Conservation (phyloP, 2,113 vertebrate genomes). For the Lontra canadensis region DNA sequence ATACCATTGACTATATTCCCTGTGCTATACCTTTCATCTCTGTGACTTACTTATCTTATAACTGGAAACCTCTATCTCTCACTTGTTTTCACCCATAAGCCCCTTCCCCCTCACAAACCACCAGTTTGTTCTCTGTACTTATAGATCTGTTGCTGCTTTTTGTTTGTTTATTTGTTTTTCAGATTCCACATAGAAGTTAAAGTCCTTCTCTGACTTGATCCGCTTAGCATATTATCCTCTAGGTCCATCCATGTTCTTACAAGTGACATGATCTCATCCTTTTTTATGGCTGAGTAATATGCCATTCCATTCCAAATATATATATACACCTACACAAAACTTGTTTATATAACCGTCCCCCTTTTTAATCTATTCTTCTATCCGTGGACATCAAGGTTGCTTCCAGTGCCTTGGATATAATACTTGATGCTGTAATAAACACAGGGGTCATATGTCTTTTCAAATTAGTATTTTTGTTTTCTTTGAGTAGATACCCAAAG, state of each 20-base stretch:
- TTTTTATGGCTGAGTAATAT: neutral
- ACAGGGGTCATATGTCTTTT: neutral
- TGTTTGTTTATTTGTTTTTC: neutral
- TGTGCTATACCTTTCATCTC: neutral
- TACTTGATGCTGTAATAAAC: neutral
- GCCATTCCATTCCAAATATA: no score
- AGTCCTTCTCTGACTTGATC: neutral
- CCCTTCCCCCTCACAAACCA: neutral
- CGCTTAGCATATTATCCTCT: neutral
- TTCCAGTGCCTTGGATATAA: neutral
- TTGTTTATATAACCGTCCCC: neutral
- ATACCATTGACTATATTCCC: neutral
- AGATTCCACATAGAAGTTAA: neutral
- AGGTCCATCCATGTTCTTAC: neutral
- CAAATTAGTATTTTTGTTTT: neutral
- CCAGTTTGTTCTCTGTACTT: neutral
- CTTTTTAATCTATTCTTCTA: neutral
- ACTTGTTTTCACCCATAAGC: neutral
- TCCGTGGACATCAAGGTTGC: neutral
- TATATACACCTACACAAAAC: neutral
- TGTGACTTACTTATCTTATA: neutral
- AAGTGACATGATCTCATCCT: neutral
- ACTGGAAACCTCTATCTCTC: neutral
- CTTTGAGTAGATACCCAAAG: neutral
- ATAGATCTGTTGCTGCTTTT: neutral